Percentiles rank a stretch among this genome's conserved stretches.
Conservation (phyloP, 2,797 vertebrate genomes). For the Channa striata region DNA sequence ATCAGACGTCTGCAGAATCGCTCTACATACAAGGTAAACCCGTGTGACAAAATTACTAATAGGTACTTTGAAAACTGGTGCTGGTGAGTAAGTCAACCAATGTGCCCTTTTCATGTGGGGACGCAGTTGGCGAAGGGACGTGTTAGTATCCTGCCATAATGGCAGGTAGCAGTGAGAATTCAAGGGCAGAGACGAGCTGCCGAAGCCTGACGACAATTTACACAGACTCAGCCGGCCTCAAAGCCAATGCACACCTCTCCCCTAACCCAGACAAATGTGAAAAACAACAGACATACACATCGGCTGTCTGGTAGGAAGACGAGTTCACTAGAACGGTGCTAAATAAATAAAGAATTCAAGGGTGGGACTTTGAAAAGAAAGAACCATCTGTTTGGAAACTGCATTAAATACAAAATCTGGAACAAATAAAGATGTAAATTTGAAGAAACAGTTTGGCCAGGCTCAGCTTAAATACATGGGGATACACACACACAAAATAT, state of each 20-base stretch:
- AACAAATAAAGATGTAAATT: no score
- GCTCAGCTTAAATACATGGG: no score
- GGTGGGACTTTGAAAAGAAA: neutral
- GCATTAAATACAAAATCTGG: neutral
- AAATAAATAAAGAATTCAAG: neutral
- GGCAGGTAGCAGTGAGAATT: conserved; percentile 37
- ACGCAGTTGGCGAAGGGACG: conserved; percentile 38
- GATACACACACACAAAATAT: no score
- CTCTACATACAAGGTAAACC: neutral
- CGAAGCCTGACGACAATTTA: conserved; percentile 27
- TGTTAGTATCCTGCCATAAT: conserved; percentile 47
- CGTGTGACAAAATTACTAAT: neutral
- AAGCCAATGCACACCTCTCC: conserved; percentile 23
- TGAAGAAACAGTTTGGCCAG: no score
- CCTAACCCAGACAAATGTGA: neutral
- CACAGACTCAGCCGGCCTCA: conserved; percentile 44
- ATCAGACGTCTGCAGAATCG: neutral
- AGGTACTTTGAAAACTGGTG: conserved; percentile 14
- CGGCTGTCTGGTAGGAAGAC: neutral
- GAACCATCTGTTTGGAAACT: conserved; percentile 1
- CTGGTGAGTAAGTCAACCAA: conserved; percentile 54
- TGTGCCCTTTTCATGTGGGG: conserved; percentile 43
- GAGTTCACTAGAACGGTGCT: neutral
- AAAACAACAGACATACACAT: conserved; percentile 13
- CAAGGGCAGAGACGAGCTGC: conserved; percentile 59